Evolutionary conservation across 2,888 invertebrate genomes (phyloP).

Genomic region (Pammene fasciana): DNA sequence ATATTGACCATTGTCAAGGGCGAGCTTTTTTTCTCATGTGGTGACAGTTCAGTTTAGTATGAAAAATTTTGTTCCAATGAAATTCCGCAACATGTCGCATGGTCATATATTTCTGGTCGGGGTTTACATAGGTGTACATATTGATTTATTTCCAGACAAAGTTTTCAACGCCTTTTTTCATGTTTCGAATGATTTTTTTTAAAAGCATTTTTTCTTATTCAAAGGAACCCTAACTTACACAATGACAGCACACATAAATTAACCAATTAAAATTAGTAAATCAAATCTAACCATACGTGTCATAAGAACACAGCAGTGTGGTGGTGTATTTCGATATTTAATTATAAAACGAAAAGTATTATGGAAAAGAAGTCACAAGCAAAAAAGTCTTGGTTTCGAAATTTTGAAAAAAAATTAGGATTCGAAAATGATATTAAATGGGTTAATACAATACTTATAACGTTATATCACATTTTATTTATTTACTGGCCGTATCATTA

Average conservation of each 20-base stretch:
- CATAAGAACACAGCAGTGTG: neutral
- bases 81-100: too few species aligned
- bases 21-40: too few species aligned
- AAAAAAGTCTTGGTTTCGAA: constrained; percentile 54
- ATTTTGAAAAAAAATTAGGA: constrained; percentile 68
- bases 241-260: constrained; percentile 18
- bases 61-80: too few species aligned
- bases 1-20: too few species aligned
- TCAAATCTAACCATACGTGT: constrained; percentile 22
- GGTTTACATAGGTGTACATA: too few species aligned
- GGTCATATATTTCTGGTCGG: too few species aligned
- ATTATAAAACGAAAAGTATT: constrained; percentile 23
- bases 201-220: neutral
- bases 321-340: neutral
- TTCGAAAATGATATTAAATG: constrained; percentile 78
- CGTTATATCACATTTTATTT: constrained; percentile 67
- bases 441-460: constrained; percentile 65
- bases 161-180: too few species aligned
- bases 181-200: too few species aligned
- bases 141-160: too few species aligned
- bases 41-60: too few species aligned
- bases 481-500: constrained; percentile 73
- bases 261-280: constrained; percentile 22
- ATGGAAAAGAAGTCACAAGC: constrained; percentile 52
- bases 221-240: constrained; percentile 29